Base-by-base conservation (phyloP, 1,140 invertebrate genomes). In the Caenorhabditis tropicalis region DNA sequence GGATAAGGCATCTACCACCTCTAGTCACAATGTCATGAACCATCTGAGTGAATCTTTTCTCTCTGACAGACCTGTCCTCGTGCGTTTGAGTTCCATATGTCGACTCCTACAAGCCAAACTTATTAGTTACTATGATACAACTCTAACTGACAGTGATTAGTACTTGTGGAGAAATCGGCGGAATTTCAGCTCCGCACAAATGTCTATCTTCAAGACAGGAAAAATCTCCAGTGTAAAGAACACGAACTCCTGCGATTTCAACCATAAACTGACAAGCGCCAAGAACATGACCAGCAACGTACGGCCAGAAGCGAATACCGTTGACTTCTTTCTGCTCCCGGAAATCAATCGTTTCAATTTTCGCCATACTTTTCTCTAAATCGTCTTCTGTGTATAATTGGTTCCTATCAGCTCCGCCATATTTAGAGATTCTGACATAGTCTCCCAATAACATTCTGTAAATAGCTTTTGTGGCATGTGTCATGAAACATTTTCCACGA, bases 201-300 rank as follows among this genome's bases (percentile, higher is more conserved):
- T 99, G 98, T 36, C 98, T 93, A 92, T 99, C 98, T 93, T 99
- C 98, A 93, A 99, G 96, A 43, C 98, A 92, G 24, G 97, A 99
- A 92, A 99, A 99, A 90, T 99, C 98, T 0, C 98, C 98, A 0
- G 98, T 84, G 48, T 84, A 84, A 15, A 84, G 70, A 21, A 65
- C 60, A 49, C 74, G 65, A 21, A 84, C 82, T 79, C 82, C 82
- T 79, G 97, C 98, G 86, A 99, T 99, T 94, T 99, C 98, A 82
- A 99, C 97, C 96, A 99, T 98, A 91, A 99, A 99, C 98, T 99
- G 99, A 33, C 97, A 97, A 9, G 98, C 98, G 0, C 98, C 98
- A 0, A 99, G 92, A 0, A 99, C 98, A 92, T 99, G 98, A 0
- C 98, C 98, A 1, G 96, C 98, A 92, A 98, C 97, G 91, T 99